Evolutionary conservation across 1,140 invertebrate genomes (phyloP).

Genomic region (Hesperophylax magnus): DNA sequence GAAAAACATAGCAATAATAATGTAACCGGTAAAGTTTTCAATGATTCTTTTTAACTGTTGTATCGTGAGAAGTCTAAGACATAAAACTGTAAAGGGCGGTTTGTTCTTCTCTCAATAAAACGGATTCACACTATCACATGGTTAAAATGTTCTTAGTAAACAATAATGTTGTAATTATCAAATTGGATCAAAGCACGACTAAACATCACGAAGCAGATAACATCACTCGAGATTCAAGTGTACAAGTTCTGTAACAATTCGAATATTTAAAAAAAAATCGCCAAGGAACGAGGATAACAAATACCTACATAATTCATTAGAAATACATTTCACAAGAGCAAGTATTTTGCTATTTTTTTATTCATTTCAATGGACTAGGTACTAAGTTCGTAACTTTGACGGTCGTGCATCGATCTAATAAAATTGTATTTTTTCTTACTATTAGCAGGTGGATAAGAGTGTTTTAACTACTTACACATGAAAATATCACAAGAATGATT

Average conservation of each 20-base stretch:
- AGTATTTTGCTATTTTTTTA: too few species aligned
- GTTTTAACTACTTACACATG: conserved; percentile 17
- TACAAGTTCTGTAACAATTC: too few species aligned
- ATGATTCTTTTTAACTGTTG: conserved; percentile 38
- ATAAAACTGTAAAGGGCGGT: conserved; percentile 12
- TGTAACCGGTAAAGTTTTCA: neutral
- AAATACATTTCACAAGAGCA: too few species aligned
- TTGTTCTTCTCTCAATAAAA: neutral
- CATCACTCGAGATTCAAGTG: too few species aligned
- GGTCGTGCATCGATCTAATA: neutral
- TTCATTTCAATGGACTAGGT: too few species aligned
- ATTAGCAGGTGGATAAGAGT: conserved; percentile 1
- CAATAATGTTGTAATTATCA: conserved; percentile 41
- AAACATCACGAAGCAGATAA: neutral
- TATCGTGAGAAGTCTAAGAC: conserved; percentile 49
- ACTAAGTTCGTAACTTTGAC: neutral
- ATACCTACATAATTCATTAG: neutral
- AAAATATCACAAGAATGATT: conserved; percentile 36
- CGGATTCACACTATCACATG: conserved; percentile 39
- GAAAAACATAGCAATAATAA: conserved; percentile 1
- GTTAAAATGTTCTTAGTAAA: conserved; percentile 43
- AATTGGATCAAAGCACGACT: conserved; percentile 48
- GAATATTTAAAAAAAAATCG: too few species aligned
- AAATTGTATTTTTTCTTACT: neutral
- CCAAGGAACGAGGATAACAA: too few species aligned